Base-by-base conservation (phyloP, 2,797 vertebrate species). In the Meriones psammophilus region DNA sequence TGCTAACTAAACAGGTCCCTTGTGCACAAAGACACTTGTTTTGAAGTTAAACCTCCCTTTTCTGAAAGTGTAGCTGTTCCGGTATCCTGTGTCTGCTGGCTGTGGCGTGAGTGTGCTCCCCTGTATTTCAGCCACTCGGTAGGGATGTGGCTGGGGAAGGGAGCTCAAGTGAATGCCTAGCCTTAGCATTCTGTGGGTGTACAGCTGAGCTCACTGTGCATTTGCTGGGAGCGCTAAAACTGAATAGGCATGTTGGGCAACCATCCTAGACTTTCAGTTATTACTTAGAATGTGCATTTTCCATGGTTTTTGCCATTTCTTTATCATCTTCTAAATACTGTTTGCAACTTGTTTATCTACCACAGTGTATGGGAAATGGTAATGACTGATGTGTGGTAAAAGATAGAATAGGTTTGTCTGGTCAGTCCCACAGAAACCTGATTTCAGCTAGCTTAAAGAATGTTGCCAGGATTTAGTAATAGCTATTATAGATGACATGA, bases 161-260 rank as follows among this genome's bases (percentile, higher is more conserved):
- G 22, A 36, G 15, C 26, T 58, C 18, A 12, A 12, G 6, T 39
- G 50, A 36, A 2, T 39, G 14, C 7, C n/a, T 1, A 0, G 5
- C 0, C 4, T 39, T 56, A 88, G 39, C n/a, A 2, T 56, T 76
- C 69, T 78, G 13, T 84, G 58, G 4, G 7, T 28, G 5, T 50
- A 46, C 7, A 74, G 0, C 14, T 36, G n/a, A 46, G 7, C 7
- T 30, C 36, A 18, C 4, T 30, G 20, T 93, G 68, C 68, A 30
- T 86, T 94, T 81, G 71, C 54, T 73, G 12, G 58, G 36, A 76
- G 24, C 15, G 0, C 36, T 24, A 73, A 56, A 93, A 39, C 12
- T 71, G 68, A 79, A 58, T n/a, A 79, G 28, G 68, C 62, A 33
- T n/a, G 12, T 22, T 88, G 69, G 15, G 30, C 56, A 18, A 46